Evolutionary conservation across 2,797 vertebrate species (phyloP), one percentile per base, ranked within the genome.

Genomic region (Manis javanica): DNA sequence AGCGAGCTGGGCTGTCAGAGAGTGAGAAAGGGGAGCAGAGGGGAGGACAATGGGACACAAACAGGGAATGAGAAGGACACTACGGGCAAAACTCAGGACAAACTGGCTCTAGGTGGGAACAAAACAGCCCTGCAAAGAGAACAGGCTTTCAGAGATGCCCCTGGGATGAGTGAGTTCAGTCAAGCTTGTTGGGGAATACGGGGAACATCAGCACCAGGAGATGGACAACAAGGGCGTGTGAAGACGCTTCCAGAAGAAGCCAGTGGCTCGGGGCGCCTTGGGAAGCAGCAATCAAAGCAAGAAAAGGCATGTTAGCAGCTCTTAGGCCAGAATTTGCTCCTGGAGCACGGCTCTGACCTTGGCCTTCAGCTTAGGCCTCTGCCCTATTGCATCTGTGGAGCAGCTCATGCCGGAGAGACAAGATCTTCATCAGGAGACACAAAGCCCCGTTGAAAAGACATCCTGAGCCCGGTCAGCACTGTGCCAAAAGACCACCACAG

Each of bases 211-310:
- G 5, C 0, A 2, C 59, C 1, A 0, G 59, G 24, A 49, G 16
- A 19, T 0, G 4, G 49, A 39, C 31, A 3, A 2, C 12, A 2
- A 12, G 2, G 11, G 51, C 4, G 6, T 1, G 0, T 2, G 7
- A 46, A 34, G n/a, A 21, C 1, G 53, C 7, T 12, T 21, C 82
- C 84, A 49, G 24, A 42, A 77, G 74, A 74, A 18, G 4, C 29
- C 31, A 1, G 19, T 1, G 49, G 71, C 51, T 42, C 63, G 0
- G 4, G n/a, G 3, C 5, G 7, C 57, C 68, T 37, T 11, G 16
- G 89, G 87, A 88, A 85, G 53, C 29, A 37, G 21, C 37, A 5
- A 23, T 21, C 31, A 13, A 55, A 55, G 24, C 26, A 34, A 59
- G 0, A 1, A 55, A 31, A 81, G 53, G 26, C 2, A 3, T 11